phyloP scores from a whole-genome alignment of 2,113 vertebrate genomes.

The Prionailurus viverrinus region DNA sequence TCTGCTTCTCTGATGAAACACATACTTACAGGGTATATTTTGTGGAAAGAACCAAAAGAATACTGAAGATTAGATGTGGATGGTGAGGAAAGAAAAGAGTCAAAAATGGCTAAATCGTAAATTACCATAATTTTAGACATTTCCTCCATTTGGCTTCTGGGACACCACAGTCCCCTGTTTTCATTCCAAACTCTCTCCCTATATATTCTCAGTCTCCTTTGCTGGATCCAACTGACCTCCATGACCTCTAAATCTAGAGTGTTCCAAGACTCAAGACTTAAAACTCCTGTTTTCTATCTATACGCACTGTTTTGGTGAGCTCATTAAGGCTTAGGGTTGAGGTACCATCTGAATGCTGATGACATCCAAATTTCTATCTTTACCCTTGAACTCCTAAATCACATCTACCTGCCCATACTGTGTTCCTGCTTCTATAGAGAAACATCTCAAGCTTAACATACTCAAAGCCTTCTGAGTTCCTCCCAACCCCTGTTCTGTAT shows the following conservation, averaged over 20 bases:
- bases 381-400: neutral
- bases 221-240: neutral
- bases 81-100: neutral
- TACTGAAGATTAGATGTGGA: neutral
- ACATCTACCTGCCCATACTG: neutral
- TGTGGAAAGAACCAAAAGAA: neutral
- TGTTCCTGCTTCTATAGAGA: neutral
- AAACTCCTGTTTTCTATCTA: neutral
- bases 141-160: neutral
- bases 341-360: neutral
- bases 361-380: neutral
- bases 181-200: neutral
- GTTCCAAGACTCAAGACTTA: neutral
- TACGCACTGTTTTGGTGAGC: neutral
- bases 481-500: neutral
- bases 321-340: neutral
- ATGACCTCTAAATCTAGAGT: neutral
- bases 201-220: neutral
- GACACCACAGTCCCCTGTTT: neutral
- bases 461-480: neutral
- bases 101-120: neutral
- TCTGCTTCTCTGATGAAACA: neutral
- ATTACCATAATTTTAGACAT: neutral
- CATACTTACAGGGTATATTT: neutral
- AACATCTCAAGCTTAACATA: neutral